Evolutionary conservation across 2,888 invertebrate genomes (phyloP), one percentile per base, ranked within the genome.

Genomic region (Chromoteleia sp.): DNA sequence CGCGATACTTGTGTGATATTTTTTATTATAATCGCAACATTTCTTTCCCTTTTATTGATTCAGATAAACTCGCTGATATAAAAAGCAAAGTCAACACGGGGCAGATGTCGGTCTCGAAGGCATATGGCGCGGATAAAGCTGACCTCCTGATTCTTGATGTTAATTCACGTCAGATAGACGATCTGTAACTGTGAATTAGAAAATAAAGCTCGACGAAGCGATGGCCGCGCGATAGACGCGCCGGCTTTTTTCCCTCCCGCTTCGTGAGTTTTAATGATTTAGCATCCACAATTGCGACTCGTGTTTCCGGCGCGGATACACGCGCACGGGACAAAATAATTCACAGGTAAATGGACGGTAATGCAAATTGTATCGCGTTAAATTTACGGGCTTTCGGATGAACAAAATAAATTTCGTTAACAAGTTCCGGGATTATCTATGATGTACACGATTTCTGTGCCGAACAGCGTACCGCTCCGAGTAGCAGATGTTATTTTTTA

Each of bases 131-230:
- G 59, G 21, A 59, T 41, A 59, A 59, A 29, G 17, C 21, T 33
- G 30, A 76, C 61, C 21, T 68, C 41, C 36, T 19, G 71, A 65
- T 61, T 48, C 30, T 56, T 56, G 67, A 78, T 78, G 71, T 58
- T 73, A 78, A 78, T 78, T 63, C 29, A 1, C 59, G 52, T 43
- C 36, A 50, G 78, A 78, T 78, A 78, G 33, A 65, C 58, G 43
- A 78, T 71, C 59, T 67, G 39, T 59, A 36, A 48, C 56, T 59
- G 48, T 73, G 67, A 78, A 73, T 59, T 73, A 67, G 73, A 65
- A 78, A 67, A 71, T 59, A 78, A 71, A 78, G 71, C 65, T 71
- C 52, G 39, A 59, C 36, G 41, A 78, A 73, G 73, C 25, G 52
- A 59, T 67, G 39, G 25, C 14, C 21, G 25, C 12, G 14, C 33